Conservation (phyloP, 2,113 vertebrate genomes). For the Cyanoderma ruficeps region DNA sequence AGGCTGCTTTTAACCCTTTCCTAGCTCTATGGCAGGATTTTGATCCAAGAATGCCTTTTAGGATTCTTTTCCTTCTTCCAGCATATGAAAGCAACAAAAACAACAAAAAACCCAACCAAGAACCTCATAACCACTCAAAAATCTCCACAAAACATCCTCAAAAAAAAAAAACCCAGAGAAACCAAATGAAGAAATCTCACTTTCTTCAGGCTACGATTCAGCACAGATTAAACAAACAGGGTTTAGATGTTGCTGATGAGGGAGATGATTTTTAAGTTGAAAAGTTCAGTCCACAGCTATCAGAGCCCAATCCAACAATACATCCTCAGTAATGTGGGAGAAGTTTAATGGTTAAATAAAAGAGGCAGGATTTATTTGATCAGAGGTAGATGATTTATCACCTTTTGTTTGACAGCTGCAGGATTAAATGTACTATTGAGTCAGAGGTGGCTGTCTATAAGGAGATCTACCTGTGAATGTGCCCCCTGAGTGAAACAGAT, state of each 20-base stretch:
- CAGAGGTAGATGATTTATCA: slow-evolving; percentile 14
- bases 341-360: not conserved
- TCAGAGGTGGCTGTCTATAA: slow-evolving; percentile 32
- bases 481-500: slow-evolving; percentile 36
- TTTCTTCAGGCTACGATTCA: not conserved
- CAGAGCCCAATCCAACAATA: not conserved
- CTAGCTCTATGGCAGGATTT: not conserved
- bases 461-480: slow-evolving; percentile 56
- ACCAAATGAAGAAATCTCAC: not conserved
- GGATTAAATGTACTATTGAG: not conserved
- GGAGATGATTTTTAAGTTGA: not conserved
- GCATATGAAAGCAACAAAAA: not conserved
- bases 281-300: not conserved
- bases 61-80: not conserved
- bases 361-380: not conserved
- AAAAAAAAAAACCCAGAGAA: not conserved
- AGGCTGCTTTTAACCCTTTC: slow-evolving; percentile 31
- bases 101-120: not conserved
- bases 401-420: not conserved
- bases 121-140: not conserved
- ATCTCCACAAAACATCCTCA: not conserved
- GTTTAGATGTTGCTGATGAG: not conserved
- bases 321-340: not conserved
- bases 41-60: not conserved
- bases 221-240: not conserved